Evolutionary conservation across 2,113 vertebrate genomes (phyloP).

Genomic region (Stigmatopora argus): DNA sequence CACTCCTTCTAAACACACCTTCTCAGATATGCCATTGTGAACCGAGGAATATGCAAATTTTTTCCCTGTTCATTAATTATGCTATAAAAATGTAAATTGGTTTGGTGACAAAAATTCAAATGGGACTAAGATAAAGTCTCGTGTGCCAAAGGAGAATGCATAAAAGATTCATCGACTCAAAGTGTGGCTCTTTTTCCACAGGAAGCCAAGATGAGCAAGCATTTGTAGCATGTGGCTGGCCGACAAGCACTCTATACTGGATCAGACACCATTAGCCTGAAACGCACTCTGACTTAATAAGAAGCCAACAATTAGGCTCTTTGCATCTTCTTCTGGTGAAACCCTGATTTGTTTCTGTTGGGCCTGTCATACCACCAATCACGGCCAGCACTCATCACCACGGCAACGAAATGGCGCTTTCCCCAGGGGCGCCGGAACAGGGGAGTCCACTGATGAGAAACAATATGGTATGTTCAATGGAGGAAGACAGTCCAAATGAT

Average conservation of each 20-base stretch:
- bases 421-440: slow-evolving; percentile 20
- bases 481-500: slow-evolving; percentile 1
- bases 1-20: slow-evolving; percentile 34
- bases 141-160: slow-evolving; percentile 61
- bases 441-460: slow-evolving; percentile 6
- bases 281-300: slow-evolving; percentile 39
- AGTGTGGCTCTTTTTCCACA: slow-evolving; percentile 55
- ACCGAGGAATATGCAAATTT: slow-evolving; percentile 68
- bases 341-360: slow-evolving; percentile 34
- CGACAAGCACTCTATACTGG: slow-evolving; percentile 27
- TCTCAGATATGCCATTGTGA: slow-evolving; percentile 46
- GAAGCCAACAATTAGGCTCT: slow-evolving; percentile 24
- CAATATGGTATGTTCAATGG: slow-evolving; percentile 5
- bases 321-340: slow-evolving; percentile 29
- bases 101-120: slow-evolving; percentile 73
- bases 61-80: slow-evolving; percentile 76
- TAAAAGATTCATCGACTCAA: slow-evolving; percentile 70
- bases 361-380: slow-evolving; percentile 41
- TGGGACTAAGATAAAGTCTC: slow-evolving; percentile 71
- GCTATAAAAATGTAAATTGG: slow-evolving; percentile 77
- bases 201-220: slow-evolving; percentile 39
- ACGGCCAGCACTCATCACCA: slow-evolving; percentile 50
- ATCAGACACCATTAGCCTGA: slow-evolving; percentile 39
- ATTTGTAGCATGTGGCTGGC: slow-evolving; percentile 37
- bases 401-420: slow-evolving; percentile 43